Conservation (phyloP, 2,888 invertebrate genomes). For the Lepeophtheirus nordmannii region DNA sequence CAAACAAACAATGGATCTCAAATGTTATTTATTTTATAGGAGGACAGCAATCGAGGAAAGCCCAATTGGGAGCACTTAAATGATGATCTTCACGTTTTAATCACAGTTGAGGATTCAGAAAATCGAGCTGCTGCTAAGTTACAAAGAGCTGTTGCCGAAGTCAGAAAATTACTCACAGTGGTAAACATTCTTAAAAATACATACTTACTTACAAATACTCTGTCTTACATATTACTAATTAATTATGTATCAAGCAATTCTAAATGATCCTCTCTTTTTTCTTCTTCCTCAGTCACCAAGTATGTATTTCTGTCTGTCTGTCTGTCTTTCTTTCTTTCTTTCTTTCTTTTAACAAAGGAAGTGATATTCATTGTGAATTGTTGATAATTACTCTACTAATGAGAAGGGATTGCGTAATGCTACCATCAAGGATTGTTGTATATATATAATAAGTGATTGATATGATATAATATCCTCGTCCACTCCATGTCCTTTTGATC, state of each 20-base stretch:
- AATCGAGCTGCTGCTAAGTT: slow-evolving; percentile 90
- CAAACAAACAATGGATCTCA: too few species aligned
- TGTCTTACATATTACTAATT: background rate
- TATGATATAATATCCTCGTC: too few species aligned
- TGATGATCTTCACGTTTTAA: slow-evolving; percentile 92
- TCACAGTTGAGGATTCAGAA: slow-evolving; percentile 96
- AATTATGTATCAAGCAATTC: too few species aligned
- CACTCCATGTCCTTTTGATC: too few species aligned
- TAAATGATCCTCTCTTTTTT: too few species aligned
- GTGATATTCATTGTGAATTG: background rate
- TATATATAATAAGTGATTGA: too few species aligned
- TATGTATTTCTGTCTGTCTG: background rate
- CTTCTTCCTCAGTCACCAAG: too few species aligned
- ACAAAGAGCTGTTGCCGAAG: slow-evolving; percentile 89
- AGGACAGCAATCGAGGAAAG: slow-evolving; percentile 96
- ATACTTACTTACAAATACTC: too few species aligned
- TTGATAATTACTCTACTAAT: background rate
- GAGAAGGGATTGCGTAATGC: too few species aligned
- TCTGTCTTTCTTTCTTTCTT: background rate
- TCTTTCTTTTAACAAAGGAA: background rate
- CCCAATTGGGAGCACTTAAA: slow-evolving; percentile 99
- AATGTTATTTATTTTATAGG: slow-evolving; percentile 44
- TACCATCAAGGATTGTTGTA: too few species aligned
- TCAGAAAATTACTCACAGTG: slow-evolving; percentile 91
- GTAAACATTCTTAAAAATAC: slow-evolving; percentile 37